Percentiles rank a stretch among this genome's conserved stretches.
These are phyloP conservation scores for Sycobia sp. DNA, from an alignment of 1,140 invertebrate species.

Conservation along the genomic window DNA sequence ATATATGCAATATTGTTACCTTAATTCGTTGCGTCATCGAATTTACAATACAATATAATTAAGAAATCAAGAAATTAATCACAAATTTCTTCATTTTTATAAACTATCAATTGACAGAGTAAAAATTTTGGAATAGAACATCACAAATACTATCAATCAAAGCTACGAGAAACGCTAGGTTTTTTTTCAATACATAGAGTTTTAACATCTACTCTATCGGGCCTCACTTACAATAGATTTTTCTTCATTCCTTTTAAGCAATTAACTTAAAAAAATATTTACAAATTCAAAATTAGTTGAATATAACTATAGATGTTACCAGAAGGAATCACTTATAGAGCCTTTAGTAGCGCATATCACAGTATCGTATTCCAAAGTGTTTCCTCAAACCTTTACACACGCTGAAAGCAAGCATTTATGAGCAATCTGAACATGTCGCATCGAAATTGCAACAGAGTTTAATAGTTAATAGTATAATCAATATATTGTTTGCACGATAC, in stretches of 20 bases:
- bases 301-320: slow-evolving; percentile 23
- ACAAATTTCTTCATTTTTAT: background rate
- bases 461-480: background rate
- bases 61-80: slow-evolving; percentile 20
- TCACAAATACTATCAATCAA: slow-evolving; percentile 12
- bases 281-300: slow-evolving; percentile 34
- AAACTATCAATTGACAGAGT: slow-evolving; percentile 21
- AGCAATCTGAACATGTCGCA: background rate
- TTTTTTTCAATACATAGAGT: slow-evolving; percentile 20
- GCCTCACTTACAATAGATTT: slow-evolving; percentile 12
- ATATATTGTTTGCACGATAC: background rate
- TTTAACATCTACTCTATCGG: background rate
- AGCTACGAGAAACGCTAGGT: slow-evolving; percentile 18
- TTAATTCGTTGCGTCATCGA: slow-evolving; percentile 5
- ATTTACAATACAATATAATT: too few relatives aligned
- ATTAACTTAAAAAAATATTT: slow-evolving; percentile 41
- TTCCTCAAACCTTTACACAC: slow-evolving; percentile 14
- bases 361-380: slow-evolving; percentile 54
- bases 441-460: background rate
- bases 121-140: slow-evolving; percentile 18
- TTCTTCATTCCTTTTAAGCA: background rate
- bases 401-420: slow-evolving; percentile 18
- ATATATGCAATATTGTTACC: too few relatives aligned
- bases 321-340: slow-evolving; percentile 40
- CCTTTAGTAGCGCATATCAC: slow-evolving; percentile 61